Evolutionary conservation across 1,140 invertebrate species (phyloP).

Genomic region (Zeugodacus cucurbitae): DNA sequence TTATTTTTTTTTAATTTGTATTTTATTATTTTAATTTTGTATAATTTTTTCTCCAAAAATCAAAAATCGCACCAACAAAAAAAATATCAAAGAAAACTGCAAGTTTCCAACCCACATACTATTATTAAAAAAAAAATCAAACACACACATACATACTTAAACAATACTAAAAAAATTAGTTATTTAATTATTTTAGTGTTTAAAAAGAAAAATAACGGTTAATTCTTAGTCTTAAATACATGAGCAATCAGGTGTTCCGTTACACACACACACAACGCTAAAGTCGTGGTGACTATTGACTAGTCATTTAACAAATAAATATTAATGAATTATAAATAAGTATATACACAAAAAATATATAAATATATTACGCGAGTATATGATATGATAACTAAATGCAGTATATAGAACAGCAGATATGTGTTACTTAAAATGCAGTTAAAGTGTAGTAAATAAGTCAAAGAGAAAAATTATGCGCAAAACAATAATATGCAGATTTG

Average conservation of each 20-base stretch:
- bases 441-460: not conserved
- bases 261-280: not conserved
- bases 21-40: too few species aligned
- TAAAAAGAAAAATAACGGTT: not conserved
- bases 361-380: not conserved
- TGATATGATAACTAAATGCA: not conserved
- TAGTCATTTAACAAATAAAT: slow-evolving; percentile 6
- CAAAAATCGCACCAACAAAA: not conserved
- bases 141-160: not conserved
- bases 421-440: slow-evolving; percentile 27
- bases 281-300: slow-evolving; percentile 22
- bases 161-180: not conserved
- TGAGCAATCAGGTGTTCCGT: not conserved
- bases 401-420: slow-evolving; percentile 24
- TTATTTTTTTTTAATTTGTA: too few species aligned
- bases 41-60: not conserved
- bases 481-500: not conserved
- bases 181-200: not conserved
- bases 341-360: not conserved
- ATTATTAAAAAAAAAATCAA: not conserved
- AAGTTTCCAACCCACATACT: not conserved
- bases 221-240: not conserved
- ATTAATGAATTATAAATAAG: not conserved
- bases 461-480: not conserved
- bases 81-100: not conserved